Evolutionary conservation across 2,797 vertebrate species (phyloP).

Genomic region (Hylomyscus alleni): DNA sequence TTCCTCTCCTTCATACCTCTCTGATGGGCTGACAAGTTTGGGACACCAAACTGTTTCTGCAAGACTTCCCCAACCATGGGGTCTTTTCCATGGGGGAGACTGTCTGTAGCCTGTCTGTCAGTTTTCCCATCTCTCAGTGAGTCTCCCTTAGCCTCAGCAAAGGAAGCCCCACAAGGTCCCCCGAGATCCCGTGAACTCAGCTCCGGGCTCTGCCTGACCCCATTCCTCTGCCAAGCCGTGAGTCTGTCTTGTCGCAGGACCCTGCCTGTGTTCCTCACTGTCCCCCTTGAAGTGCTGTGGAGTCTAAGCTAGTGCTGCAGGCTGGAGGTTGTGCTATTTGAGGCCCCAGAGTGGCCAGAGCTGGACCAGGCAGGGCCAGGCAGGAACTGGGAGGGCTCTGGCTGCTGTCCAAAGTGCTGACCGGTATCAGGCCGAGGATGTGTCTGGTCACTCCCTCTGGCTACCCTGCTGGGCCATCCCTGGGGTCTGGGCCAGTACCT

Average conservation of each 20-base stretch:
- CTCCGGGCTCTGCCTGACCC: not conserved
- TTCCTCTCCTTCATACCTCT: not conserved
- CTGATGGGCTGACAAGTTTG: not conserved
- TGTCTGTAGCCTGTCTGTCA: not conserved
- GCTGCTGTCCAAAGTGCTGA: slow-evolving; percentile 82
- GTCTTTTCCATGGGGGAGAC: not conserved
- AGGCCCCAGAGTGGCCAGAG: not conserved
- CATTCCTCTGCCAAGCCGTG: not conserved
- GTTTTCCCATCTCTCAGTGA: not conserved
- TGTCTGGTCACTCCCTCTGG: not conserved
- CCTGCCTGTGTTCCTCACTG: not conserved
- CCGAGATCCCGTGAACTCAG: not conserved
- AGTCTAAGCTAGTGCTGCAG: not conserved
- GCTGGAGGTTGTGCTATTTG: slow-evolving; percentile 54
- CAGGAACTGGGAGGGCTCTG: slow-evolving; percentile 27
- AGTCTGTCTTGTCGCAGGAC: not conserved
- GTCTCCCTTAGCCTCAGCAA: not conserved
- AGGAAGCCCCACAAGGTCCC: not conserved
- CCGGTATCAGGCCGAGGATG: not conserved
- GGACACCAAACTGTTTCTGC: not conserved
- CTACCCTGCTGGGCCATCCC: not conserved
- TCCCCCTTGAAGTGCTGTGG: not conserved
- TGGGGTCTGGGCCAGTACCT: not conserved
- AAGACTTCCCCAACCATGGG: not conserved
- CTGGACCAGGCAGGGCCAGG: slow-evolving; percentile 41